A percentile compares a stretch with the other conserved stretches of the same genome.
Evolutionary conservation across 1,140 invertebrate genomes (phyloP).

Genomic region (Achatina immaculata): DNA sequence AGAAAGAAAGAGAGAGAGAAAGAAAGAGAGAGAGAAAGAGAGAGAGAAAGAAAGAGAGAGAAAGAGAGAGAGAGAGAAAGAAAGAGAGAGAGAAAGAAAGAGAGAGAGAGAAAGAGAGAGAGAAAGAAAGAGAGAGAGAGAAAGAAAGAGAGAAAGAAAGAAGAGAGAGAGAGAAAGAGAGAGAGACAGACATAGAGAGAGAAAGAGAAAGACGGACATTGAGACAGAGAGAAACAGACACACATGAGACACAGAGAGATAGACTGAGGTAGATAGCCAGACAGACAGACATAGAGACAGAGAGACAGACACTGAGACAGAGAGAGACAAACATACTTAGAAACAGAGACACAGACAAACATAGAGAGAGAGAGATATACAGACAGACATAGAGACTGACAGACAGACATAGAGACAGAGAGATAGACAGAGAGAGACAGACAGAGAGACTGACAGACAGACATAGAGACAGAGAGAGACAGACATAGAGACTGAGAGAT

Average conservation of each 20-base stretch:
- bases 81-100: constrained; percentile 8
- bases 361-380: background rate
- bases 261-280: background rate
- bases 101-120: background rate
- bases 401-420: too few species aligned
- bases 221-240: too few species aligned
- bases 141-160: too few species aligned
- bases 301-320: background rate
- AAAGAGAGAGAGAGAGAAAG: background rate
- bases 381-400: too few species aligned
- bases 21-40: constrained; percentile 24
- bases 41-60: constrained; percentile 12
- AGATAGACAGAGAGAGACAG: too few species aligned
- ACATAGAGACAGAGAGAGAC: too few species aligned
- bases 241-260: too few species aligned
- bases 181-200: background rate
- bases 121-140: background rate
- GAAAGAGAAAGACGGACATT: too few species aligned
- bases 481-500: too few species aligned
- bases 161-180: too few species aligned
- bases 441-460: too few species aligned
- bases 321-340: background rate
- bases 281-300: background rate
- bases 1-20: background rate
- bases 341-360: background rate